Evolutionary conservation across 2,888 invertebrate genomes (phyloP).

Genomic region (Drosophila koepferae): DNA sequence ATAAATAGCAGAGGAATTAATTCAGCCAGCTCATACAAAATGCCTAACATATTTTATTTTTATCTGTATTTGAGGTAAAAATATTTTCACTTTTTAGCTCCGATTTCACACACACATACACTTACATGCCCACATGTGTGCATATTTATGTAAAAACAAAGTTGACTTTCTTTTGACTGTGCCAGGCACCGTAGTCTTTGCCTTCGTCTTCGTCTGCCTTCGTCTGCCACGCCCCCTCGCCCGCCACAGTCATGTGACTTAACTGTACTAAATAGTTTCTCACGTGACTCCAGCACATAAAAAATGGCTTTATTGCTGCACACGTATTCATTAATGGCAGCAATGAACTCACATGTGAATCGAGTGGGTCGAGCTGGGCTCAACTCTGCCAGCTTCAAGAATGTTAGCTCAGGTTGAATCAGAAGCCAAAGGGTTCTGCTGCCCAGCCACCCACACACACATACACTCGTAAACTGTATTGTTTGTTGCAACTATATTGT

Average conservation of each 20-base stretch:
- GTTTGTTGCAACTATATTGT: conserved; percentile 44
- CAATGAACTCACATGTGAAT: conserved; percentile 78
- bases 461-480: conserved; percentile 35
- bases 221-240: conserved; percentile 1
- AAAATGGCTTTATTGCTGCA: conserved; percentile 80
- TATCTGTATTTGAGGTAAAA: conserved; percentile 39
- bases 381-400: conserved; percentile 22
- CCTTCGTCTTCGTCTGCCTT: conserved; percentile 2
- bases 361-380: conserved; percentile 22
- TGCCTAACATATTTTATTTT: conserved; percentile 52
- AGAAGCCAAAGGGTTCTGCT: not conserved
- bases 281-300: conserved; percentile 78
- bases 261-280: conserved; percentile 80
- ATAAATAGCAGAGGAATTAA: conserved; percentile 76
- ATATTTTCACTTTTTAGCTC: conserved; percentile 69
- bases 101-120: conserved; percentile 37
- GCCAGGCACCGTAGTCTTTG: conserved; percentile 64
- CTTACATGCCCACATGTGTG: conserved; percentile 8
- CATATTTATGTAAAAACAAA: conserved; percentile 68
- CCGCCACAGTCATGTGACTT: conserved; percentile 41
- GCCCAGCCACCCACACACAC: not conserved
- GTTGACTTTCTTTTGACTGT: conserved; percentile 73
- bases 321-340: conserved; percentile 81
- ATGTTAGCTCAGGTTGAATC: not conserved
- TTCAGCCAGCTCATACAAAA: conserved; percentile 58